These are phyloP conservation scores for Pseudochirops cupreus DNA, from an alignment of 2,797 vertebrate species.

Conservation along the genomic window DNA sequence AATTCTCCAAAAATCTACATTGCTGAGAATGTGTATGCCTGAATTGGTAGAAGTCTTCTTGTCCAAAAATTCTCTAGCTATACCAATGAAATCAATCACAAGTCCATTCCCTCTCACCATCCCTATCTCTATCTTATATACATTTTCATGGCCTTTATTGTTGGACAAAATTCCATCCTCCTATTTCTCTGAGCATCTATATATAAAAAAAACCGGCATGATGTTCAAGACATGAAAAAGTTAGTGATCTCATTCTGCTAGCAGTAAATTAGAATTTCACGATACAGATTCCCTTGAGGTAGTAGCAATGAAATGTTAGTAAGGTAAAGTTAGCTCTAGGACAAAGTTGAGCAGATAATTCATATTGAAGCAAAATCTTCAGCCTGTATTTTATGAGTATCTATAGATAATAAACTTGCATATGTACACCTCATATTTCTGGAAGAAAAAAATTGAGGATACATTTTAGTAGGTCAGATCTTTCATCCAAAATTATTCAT, in stretches of 20 bases:
- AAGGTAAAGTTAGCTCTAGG: neutral
- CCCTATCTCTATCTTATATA: neutral
- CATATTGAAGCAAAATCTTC: neutral
- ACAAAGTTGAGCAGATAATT: neutral
- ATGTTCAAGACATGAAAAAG: neutral
- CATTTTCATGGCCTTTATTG: neutral
- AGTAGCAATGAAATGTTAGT: neutral
- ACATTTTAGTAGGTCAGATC: slow-evolving; percentile 29
- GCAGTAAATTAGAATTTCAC: slow-evolving; percentile 29
- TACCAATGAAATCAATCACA: neutral
- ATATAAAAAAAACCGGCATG: neutral
- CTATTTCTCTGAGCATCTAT: neutral
- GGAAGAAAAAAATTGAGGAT: neutral
- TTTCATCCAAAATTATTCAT: slow-evolving; percentile 13
- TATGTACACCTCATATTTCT: slow-evolving; percentile 2
- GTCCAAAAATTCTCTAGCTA: neutral
- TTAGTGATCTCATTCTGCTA: slow-evolving; percentile 26
- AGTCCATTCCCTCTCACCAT: neutral
- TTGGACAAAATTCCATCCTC: neutral
- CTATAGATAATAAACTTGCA: neutral
- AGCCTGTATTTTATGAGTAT: neutral
- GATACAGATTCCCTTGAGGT: slow-evolving; percentile 7
- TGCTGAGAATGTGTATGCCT: neutral
- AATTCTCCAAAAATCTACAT: neutral
- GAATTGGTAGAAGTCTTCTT: neutral